Conservation (phyloP, 2,888 invertebrate genomes). For the Hirtodrosophila duncani region DNA sequence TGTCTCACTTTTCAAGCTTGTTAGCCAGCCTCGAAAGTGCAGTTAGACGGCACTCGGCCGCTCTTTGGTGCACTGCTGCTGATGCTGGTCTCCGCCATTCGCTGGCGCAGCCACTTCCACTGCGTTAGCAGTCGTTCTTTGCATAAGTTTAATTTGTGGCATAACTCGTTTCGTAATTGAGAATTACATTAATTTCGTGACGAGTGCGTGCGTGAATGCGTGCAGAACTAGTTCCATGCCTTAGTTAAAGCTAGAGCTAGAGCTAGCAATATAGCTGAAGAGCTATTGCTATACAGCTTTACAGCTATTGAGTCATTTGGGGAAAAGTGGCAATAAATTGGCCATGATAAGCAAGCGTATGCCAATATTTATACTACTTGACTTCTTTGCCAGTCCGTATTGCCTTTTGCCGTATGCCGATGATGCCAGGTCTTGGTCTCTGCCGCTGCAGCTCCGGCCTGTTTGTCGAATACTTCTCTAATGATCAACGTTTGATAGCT, state of each 20-base stretch:
- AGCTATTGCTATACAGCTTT: background rate
- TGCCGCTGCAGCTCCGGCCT: conserved; percentile 10
- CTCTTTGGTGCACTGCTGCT: too few relatives aligned
- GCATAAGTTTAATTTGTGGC: conserved; percentile 70
- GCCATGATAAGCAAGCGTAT: conserved; percentile 55
- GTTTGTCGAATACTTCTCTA: conserved; percentile 47
- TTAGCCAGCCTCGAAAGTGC: conserved; percentile 29
- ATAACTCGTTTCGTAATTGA: conserved; percentile 74
- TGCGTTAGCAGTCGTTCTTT: conserved; percentile 10
- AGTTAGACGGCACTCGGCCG: too few relatives aligned
- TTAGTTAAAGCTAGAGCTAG: background rate
- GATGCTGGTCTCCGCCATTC: too few relatives aligned
- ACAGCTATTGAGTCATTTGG: conserved; percentile 64
- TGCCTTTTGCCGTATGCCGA: conserved; percentile 31
- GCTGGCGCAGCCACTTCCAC: too few relatives aligned
- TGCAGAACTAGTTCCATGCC: conserved; percentile 58
- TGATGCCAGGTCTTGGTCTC: conserved; percentile 22
- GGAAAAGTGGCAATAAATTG: conserved; percentile 62
- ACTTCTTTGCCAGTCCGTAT: too few relatives aligned
- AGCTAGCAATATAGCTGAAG: conserved; percentile 4
- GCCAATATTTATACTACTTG: conserved; percentile 44
- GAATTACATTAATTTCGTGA: conserved; percentile 70
- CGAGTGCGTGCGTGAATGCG: conserved; percentile 69
- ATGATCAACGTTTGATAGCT: conserved; percentile 65
- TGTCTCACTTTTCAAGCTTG: conserved; percentile 17